Conservation (phyloP, 2,888 invertebrate genomes). For the Dermolepida albohirtum region DNA sequence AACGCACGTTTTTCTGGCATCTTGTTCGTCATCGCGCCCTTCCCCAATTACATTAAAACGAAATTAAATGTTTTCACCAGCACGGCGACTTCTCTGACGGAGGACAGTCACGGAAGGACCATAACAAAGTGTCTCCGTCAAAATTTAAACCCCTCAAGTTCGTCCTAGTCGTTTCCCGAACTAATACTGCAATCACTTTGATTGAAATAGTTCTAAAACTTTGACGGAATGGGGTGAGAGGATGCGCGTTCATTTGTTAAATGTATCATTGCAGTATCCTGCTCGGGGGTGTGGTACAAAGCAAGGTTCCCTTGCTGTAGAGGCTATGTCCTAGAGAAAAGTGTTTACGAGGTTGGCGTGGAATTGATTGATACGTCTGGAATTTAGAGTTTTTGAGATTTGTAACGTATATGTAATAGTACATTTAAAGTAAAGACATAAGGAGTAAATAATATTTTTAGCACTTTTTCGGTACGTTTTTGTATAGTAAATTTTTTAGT, state of each 20-base stretch:
- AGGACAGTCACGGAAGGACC: neutral
- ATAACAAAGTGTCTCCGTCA: slow-evolving; percentile 55
- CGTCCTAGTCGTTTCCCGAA: slow-evolving; percentile 48
- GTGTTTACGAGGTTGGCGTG: no score
- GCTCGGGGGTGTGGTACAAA: slow-evolving; percentile 47
- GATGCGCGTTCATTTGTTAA: slow-evolving; percentile 58
- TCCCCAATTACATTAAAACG: slow-evolving; percentile 34
- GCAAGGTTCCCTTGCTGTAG: no score
- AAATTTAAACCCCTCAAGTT: slow-evolving; percentile 52
- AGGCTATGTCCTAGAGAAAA: no score
- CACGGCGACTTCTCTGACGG: neutral
- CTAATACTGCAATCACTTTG: slow-evolving; percentile 61
- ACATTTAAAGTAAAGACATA: no score
- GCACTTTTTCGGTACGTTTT: no score
- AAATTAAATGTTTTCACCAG: slow-evolving; percentile 36
- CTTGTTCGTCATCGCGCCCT: no score
- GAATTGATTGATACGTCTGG: no score
- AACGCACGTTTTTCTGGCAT: no score
- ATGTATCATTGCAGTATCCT: slow-evolving; percentile 52
- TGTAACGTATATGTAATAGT: no score
- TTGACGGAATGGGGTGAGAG: slow-evolving; percentile 51
- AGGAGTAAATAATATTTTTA: no score
- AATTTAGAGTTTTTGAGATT: no score
- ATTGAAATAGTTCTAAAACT: slow-evolving; percentile 63
- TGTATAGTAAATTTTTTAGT: no score